phyloP scores from a whole-genome alignment of 1,140 invertebrate genomes.

The Drosophila arawakana region DNA sequence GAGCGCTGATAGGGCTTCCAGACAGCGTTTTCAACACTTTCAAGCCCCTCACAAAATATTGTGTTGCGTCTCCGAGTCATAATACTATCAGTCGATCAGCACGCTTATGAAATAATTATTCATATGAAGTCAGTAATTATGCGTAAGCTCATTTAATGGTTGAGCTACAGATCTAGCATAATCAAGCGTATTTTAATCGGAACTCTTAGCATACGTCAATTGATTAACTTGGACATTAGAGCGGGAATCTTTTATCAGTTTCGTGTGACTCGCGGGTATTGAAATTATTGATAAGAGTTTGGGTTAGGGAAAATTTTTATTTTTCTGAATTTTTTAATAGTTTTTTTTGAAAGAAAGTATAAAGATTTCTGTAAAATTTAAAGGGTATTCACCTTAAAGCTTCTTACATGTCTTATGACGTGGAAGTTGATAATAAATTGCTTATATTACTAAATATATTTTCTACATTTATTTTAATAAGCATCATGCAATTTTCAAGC shows the following conservation, averaged over 20 bases:
- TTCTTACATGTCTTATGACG: too few species aligned
- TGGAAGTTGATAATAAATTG: too few species aligned
- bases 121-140: neutral
- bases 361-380: too few species aligned
- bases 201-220: neutral
- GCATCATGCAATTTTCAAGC: too few species aligned
- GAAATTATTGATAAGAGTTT: too few species aligned
- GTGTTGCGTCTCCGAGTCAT: neutral
- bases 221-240: neutral
- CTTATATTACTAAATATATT: too few species aligned
- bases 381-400: too few species aligned
- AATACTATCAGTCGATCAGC: neutral
- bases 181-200: neutral
- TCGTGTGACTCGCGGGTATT: neutral
- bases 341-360: too few species aligned
- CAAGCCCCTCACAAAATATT: conserved; percentile 12
- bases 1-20: conserved; percentile 16
- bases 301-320: too few species aligned
- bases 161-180: neutral
- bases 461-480: too few species aligned
- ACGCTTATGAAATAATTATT: conserved; percentile 27
- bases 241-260: neutral
- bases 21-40: conserved; percentile 1
- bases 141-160: conserved; percentile 11
- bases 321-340: too few species aligned